Evolutionary conservation across 2,888 invertebrate species (phyloP).

Genomic region (Cotesia congregata): DNA sequence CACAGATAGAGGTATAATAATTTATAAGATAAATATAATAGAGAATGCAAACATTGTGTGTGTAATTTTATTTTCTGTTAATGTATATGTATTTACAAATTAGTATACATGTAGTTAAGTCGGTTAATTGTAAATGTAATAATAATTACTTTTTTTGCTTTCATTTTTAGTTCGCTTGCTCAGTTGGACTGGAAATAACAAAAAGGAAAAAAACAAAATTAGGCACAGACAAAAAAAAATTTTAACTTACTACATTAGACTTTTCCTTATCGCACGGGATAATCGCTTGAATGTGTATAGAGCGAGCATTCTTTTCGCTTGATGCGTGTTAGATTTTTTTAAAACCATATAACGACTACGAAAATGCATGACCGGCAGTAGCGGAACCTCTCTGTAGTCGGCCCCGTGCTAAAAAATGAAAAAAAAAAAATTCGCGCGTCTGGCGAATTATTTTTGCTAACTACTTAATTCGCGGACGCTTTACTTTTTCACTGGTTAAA

Average conservation of each 20-base stretch:
- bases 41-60: not conserved
- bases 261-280: slow-evolving; percentile 46
- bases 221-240: not conserved
- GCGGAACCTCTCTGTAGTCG: slow-evolving; percentile 28
- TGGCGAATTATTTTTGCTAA: slow-evolving; percentile 4
- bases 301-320: slow-evolving; percentile 36
- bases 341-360: slow-evolving; percentile 13
- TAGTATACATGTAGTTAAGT: not conserved
- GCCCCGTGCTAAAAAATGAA: slow-evolving; percentile 32
- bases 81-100: not conserved
- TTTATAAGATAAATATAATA: slow-evolving; percentile 1
- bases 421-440: slow-evolving; percentile 19
- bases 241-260: not conserved
- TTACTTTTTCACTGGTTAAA: not conserved
- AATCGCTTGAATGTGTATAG: slow-evolving; percentile 42
- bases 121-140: not conserved
- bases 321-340: slow-evolving; percentile 11
- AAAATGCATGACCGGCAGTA: slow-evolving; percentile 36
- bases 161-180: not conserved
- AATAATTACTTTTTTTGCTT: not conserved
- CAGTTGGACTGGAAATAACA: not conserved
- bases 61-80: not conserved
- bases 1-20: not conserved
- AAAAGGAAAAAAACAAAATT: not conserved
- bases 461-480: not conserved